Conservation (phyloP, 2,888 invertebrate genomes). For the Agrochola lota region DNA sequence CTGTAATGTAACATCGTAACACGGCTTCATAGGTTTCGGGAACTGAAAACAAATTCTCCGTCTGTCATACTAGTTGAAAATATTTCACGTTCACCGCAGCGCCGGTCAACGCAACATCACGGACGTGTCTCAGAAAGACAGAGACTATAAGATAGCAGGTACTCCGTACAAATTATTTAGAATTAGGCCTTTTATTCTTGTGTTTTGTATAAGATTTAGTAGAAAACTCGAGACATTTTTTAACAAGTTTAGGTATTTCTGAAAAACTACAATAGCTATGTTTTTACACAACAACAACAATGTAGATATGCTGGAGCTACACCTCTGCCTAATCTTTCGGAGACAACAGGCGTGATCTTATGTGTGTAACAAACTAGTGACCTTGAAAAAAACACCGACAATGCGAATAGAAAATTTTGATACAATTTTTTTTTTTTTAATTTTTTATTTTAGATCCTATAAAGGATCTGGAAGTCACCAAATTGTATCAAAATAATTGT, state of each 20-base stretch:
- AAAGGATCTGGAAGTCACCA: no score
- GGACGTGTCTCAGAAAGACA: background rate
- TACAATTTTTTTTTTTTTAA: no score
- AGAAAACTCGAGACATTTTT: background rate
- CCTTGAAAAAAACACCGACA: no score
- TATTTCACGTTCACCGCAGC: slow-evolving; percentile 18
- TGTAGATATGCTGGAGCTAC: background rate
- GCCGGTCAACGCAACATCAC: slow-evolving; percentile 5
- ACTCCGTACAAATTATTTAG: background rate
- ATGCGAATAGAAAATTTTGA: no score
- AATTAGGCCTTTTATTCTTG: background rate
- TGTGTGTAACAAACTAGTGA: background rate
- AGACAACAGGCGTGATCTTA: no score
- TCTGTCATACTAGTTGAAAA: slow-evolving; percentile 11
- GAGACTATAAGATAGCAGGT: background rate
- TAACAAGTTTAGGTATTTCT: no score
- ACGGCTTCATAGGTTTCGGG: background rate
- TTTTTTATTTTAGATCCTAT: no score
- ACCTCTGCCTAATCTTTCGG: background rate
- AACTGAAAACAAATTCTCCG: slow-evolving; percentile 30
- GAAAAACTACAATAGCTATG: no score
- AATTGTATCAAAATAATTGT: no score
- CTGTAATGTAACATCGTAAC: background rate
- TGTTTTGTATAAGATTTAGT: background rate
- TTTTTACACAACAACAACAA: no score